A percentile compares a stretch with the other conserved stretches of the same genome.
These are phyloP conservation scores for Homalodisca vitripennis DNA, from an alignment of 1,140 invertebrate species.

Conservation along the genomic window DNA sequence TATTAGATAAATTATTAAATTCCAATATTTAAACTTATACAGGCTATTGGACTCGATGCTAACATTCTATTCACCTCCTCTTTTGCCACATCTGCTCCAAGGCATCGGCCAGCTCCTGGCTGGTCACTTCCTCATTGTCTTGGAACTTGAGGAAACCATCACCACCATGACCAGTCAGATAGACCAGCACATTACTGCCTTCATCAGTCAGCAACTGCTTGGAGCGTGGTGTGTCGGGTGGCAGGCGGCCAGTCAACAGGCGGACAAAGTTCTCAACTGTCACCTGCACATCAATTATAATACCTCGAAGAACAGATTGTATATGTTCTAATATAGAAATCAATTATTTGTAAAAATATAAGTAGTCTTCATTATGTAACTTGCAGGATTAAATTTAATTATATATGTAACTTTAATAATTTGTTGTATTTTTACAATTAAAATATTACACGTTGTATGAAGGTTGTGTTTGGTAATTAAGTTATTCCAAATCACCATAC, in stretches of 20 bases:
- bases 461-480: no score
- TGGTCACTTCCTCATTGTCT: conserved; percentile 99
- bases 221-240: conserved; percentile 88
- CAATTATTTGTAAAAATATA: no score
- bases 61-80: conserved; percentile 60
- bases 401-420: no score
- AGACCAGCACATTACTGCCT: conserved; percentile 96
- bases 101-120: conserved; percentile 96
- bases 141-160: conserved; percentile 99
- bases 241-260: conserved; percentile 87
- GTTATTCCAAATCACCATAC: no score
- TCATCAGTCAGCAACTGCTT: conserved; percentile 96
- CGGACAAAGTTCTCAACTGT: conserved; percentile 99
- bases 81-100: conserved; percentile 99
- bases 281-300: conserved; percentile 62
- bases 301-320: no score
- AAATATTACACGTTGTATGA: no score
- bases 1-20: no score
- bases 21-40: no score
- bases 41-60: background rate
- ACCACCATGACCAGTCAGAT: conserved; percentile 96
- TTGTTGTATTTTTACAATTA: no score
- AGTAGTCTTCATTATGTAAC: no score
- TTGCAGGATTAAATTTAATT: no score
- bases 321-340: no score